Evolutionary conservation across 1,140 invertebrate species (phyloP), one percentile per base, ranked within the genome.

Genomic region (Bombyx mandarina): DNA sequence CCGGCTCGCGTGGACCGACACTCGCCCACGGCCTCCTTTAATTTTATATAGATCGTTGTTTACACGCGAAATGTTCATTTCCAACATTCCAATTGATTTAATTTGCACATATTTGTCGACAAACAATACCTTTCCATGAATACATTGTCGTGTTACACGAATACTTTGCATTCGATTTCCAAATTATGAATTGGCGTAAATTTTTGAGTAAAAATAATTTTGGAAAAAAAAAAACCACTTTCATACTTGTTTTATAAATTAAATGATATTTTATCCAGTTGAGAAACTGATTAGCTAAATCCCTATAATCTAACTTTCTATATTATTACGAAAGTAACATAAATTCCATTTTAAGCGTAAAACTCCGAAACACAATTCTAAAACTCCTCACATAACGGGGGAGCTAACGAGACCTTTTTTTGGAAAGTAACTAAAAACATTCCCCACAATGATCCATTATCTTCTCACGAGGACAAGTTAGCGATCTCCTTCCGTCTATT

Each of bases 401-500:
- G 73, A 10, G 77, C 74, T 82, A 83, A 83, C 74, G 71, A 75
- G 71, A 73, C 75, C 76, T 77, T 82, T 82, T 83, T 75, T 70
- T 67, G 67, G 26, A 70, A 79, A 80, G 71, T 76, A 74, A 80
- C 75, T 83, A 83, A 83, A 72, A 84, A 82, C 75, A 78, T 74
- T 69, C 73, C 68, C 71, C 73, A 63, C 78, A 86, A 84, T 86
- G 83, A 86, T 85, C 83, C 83, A 86, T 86, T 86, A 86, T 85
- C 82, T 82, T 69, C 79, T 82, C 79, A 77, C 79, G 77, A 80
- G 73, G 82, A 87, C 83, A 85, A 87, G 83, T 87, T 84, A 83
- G 79, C 80, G 82, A 86, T 86, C 83, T 86, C 76, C 81, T 86
- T 86, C 75, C 83, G 82, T 86, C 79, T 86, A 86, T 86, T 86